These are phyloP conservation scores for Dromiciops gliroides DNA, from an alignment of 2,113 vertebrate genomes.

Conservation along the genomic window DNA sequence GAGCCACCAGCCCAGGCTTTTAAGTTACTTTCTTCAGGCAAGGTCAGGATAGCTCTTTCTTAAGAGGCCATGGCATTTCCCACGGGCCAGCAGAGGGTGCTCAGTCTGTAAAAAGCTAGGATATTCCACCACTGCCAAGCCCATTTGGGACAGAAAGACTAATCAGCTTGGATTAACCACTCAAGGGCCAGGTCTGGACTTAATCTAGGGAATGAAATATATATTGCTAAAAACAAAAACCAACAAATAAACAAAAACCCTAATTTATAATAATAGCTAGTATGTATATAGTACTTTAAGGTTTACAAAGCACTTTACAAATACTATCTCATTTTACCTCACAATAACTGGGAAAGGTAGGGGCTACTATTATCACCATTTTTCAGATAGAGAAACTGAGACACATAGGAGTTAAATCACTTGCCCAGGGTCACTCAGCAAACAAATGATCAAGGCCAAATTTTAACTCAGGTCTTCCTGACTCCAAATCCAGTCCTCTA, in stretches of 20 bases:
- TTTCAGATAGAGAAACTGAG: neutral
- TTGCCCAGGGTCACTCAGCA: neutral
- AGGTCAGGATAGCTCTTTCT: neutral
- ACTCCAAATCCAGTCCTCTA: neutral
- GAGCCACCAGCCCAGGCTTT: neutral
- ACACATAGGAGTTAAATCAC: neutral
- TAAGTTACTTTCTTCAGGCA: neutral
- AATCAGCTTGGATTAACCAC: neutral
- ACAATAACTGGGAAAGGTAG: neutral
- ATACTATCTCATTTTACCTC: neutral
- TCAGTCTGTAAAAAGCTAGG: neutral
- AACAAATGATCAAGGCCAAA: neutral
- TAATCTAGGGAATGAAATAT: neutral
- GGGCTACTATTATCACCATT: neutral
- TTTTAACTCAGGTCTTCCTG: neutral
- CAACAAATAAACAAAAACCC: neutral
- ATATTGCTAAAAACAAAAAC: neutral
- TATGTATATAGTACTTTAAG: neutral
- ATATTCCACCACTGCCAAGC: neutral
- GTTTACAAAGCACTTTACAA: neutral
- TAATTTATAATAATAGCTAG: neutral
- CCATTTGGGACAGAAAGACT: neutral
- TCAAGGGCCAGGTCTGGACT: neutral
- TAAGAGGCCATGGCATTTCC: neutral
- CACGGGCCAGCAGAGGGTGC: neutral